Conservation (phyloP, 1,140 invertebrate species). For the Vollenhovia emeryi region DNA sequence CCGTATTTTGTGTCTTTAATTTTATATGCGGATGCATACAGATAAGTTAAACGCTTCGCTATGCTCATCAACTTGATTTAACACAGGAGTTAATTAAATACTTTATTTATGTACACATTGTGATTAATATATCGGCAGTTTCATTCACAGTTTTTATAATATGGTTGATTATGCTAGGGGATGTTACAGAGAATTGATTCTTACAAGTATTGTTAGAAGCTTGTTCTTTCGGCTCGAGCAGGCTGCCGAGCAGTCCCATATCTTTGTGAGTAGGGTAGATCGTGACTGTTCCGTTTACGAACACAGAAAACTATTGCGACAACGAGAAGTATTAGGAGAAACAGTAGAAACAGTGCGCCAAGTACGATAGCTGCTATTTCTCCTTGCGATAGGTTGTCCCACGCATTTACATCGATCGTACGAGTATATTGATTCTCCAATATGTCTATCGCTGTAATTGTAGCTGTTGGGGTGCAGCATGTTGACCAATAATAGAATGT, state of each 20-base stretch:
- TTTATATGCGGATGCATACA: neutral
- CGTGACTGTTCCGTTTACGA: slow-evolving; percentile 77
- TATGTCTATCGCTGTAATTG: slow-evolving; percentile 87
- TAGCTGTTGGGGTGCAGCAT: slow-evolving; percentile 87
- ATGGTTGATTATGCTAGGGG: neutral
- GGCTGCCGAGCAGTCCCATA: slow-evolving; percentile 82
- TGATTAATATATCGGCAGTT: neutral
- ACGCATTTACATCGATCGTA: slow-evolving; percentile 86
- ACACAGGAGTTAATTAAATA: neutral
- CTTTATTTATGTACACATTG: neutral
- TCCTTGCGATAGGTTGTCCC: slow-evolving; percentile 80
- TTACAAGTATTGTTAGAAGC: slow-evolving; percentile 69
- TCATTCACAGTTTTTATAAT: slow-evolving; percentile 31
- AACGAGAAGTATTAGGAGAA: slow-evolving; percentile 81
- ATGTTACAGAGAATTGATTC: neutral
- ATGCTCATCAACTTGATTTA: neutral
- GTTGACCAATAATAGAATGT: slow-evolving; percentile 87
- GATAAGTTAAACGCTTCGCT: neutral
- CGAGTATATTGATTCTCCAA: slow-evolving; percentile 86
- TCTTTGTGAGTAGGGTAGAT: slow-evolving; percentile 82
- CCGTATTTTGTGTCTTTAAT: neutral
- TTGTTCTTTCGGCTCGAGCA: slow-evolving; percentile 78
- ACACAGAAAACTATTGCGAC: slow-evolving; percentile 78
- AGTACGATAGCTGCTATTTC: slow-evolving; percentile 84
- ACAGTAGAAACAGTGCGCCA: slow-evolving; percentile 79